phyloP scores from a whole-genome alignment of 2,797 vertebrate species.

The Syngnathus rostellatus region DNA sequence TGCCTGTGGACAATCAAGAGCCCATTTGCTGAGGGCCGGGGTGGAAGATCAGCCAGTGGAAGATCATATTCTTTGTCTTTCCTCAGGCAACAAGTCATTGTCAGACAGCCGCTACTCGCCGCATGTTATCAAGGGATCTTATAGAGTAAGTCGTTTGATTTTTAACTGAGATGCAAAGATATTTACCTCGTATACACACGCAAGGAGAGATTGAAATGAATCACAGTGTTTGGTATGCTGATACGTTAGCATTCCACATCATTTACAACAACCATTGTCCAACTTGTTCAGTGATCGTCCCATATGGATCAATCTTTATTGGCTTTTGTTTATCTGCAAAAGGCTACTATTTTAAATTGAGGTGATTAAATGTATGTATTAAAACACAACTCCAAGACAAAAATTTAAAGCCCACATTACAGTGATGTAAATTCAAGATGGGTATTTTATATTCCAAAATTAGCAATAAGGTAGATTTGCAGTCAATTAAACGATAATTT shows the following conservation, averaged over 20 bases:
- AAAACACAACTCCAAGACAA: neutral
- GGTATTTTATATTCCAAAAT: too few relatives aligned
- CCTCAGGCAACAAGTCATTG: constrained; percentile 18
- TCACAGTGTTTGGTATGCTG: neutral
- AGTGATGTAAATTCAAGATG: neutral
- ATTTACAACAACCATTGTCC: neutral
- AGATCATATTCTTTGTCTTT: constrained; percentile 33
- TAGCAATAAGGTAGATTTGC: too few relatives aligned
- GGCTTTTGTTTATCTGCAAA: neutral
- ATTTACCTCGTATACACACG: neutral
- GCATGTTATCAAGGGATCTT: constrained; percentile 21
- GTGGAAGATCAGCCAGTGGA: constrained; percentile 41
- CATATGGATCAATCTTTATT: neutral
- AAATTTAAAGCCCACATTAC: neutral
- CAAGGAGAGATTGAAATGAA: neutral
- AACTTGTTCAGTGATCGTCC: neutral
- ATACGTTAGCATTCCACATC: neutral
- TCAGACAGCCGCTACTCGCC: constrained; percentile 26
- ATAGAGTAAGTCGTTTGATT: constrained; percentile 5
- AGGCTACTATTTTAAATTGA: neutral
- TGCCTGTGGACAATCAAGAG: constrained; percentile 61
- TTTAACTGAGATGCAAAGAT: constrained; percentile 12
- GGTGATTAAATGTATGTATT: neutral
- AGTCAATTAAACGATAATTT: too few relatives aligned
- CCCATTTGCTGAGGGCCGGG: constrained; percentile 45